phyloP scores from a whole-genome alignment of 1,140 invertebrate genomes.

The Trichogramma pretiosum region DNA sequence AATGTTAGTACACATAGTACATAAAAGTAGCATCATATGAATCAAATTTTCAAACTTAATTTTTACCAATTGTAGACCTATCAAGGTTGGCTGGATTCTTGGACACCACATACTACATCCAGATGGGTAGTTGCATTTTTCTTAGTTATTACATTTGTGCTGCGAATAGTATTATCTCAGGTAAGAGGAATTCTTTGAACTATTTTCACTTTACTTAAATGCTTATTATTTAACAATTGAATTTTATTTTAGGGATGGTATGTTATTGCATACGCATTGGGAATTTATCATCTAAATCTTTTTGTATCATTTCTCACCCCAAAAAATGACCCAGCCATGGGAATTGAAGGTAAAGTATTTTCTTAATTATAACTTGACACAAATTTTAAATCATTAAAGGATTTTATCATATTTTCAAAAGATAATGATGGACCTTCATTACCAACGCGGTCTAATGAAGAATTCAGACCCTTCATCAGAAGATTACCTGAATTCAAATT shows the following conservation, averaged over 20 bases:
- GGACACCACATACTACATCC: constrained; percentile 39
- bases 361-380: constrained; percentile 2
- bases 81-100: constrained; percentile 41
- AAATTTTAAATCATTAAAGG: constrained; percentile 7
- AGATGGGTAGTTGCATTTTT: constrained; percentile 34
- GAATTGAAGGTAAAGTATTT: constrained; percentile 69
- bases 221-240: no score
- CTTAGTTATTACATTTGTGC: constrained; percentile 35
- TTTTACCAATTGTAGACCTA: constrained; percentile 29
- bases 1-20: constrained; percentile 20
- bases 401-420: constrained; percentile 21
- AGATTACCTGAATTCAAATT: constrained; percentile 99
- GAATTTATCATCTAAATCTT: constrained; percentile 98
- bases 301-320: constrained; percentile 99
- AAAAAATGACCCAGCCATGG: constrained; percentile 94
- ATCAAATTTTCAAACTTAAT: constrained; percentile 1
- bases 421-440: constrained; percentile 84
- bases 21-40: no score
- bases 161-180: constrained; percentile 38
- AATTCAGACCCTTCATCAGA: constrained; percentile 97
- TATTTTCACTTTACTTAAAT: not conserved
- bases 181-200: constrained; percentile 7
- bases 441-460: constrained; percentile 90
- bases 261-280: constrained; percentile 96
- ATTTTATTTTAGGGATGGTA: constrained; percentile 84